Evolutionary conservation across 2,113 vertebrate species (phyloP).

Genomic region (Rhineura floridana): DNA sequence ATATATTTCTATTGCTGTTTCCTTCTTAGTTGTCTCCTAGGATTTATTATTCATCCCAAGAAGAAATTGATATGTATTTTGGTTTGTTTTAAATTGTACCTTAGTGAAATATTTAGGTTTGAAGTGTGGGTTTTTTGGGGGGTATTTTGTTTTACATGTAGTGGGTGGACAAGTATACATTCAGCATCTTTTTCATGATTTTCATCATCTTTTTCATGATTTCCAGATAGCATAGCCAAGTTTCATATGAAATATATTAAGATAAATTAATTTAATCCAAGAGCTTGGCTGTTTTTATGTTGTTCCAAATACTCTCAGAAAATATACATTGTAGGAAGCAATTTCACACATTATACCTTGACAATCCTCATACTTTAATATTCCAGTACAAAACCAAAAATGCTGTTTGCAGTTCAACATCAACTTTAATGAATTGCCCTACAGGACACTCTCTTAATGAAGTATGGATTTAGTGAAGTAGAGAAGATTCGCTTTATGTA

Average conservation of each 20-base stretch:
- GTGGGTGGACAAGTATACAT: background rate
- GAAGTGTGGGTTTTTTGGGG: background rate
- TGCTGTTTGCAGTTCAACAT: background rate
- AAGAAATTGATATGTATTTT: background rate
- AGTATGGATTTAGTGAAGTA: background rate
- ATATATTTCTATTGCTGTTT: conserved; percentile 33
- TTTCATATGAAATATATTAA: background rate
- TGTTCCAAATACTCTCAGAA: background rate
- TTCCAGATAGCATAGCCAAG: conserved; percentile 14
- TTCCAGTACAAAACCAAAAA: background rate
- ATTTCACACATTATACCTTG: background rate
- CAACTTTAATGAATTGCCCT: background rate
- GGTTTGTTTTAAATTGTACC: conserved; percentile 3
- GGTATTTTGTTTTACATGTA: background rate
- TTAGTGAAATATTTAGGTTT: conserved; percentile 6
- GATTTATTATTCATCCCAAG: conserved; percentile 2
- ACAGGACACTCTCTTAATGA: background rate
- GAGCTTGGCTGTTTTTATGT: background rate
- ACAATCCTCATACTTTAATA: background rate
- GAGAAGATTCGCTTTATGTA: background rate
- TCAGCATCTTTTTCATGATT: background rate
- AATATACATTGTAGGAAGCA: background rate
- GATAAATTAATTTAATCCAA: background rate
- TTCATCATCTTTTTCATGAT: background rate
- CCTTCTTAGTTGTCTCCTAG: background rate